phyloP scores from a whole-genome alignment of 1,140 invertebrate species.

The Bombus terrestris region DNA sequence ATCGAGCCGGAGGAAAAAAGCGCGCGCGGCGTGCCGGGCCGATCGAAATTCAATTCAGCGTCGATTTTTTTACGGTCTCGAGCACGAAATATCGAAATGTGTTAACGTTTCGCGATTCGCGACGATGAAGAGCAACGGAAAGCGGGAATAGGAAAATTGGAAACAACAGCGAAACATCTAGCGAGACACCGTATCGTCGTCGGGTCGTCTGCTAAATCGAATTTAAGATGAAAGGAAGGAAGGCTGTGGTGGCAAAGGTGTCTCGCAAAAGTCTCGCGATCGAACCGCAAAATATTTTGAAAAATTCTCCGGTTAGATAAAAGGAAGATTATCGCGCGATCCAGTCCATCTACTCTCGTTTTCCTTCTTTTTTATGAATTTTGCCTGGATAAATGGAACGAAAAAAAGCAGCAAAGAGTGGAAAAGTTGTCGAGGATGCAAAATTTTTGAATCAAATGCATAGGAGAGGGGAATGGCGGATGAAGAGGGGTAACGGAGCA shows the following conservation, averaged over 20 bases:
- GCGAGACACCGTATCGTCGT: neutral
- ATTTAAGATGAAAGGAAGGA: neutral
- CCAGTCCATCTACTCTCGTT: neutral
- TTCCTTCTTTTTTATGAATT: neutral
- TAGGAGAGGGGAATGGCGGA: neutral
- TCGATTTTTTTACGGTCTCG: neutral
- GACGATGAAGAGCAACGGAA: neutral
- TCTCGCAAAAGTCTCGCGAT: neutral
- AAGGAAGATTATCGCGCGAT: no score
- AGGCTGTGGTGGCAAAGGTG: no score
- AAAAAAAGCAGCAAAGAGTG: neutral
- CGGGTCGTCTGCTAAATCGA: neutral
- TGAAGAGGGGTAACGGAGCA: neutral
- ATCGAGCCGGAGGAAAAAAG: neutral
- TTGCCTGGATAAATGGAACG: no score
- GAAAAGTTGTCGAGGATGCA: neutral
- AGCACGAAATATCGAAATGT: neutral
- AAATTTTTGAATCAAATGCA: neutral
- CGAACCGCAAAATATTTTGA: neutral
- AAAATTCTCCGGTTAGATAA: neutral
- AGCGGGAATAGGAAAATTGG: neutral
- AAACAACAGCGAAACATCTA: neutral
- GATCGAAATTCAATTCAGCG: slow-evolving; percentile 4
- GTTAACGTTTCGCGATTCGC: neutral
- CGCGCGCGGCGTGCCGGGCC: neutral